Conservation (phyloP, 2,113 vertebrate species). For the Podarcis cretensis region DNA sequence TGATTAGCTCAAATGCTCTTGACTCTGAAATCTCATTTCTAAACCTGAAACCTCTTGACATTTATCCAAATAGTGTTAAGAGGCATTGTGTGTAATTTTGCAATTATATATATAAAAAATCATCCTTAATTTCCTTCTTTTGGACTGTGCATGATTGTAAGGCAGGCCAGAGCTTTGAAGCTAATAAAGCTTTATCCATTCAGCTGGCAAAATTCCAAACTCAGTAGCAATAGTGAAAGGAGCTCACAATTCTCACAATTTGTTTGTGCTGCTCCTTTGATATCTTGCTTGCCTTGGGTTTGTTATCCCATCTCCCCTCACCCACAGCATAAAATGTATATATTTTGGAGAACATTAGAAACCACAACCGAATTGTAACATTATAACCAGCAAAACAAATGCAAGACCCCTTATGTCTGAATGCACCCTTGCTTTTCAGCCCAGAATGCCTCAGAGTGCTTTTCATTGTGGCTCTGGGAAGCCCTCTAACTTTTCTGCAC, state of each 20-base stretch:
- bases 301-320: constrained; percentile 6
- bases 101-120: constrained; percentile 14
- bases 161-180: background rate
- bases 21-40: constrained; percentile 35
- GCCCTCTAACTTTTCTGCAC: too few species aligned
- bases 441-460: too few species aligned
- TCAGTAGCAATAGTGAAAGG: constrained; percentile 3
- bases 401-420: too few species aligned
- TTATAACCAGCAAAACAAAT: too few species aligned
- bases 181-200: constrained; percentile 29
- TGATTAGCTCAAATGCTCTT: constrained; percentile 37
- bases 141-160: background rate
- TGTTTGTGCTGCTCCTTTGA: background rate
- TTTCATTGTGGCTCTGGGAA: too few species aligned
- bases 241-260: background rate
- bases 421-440: too few species aligned
- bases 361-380: background rate
- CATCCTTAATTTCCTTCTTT: constrained; percentile 32
- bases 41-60: constrained; percentile 38
- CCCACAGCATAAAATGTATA: constrained; percentile 31
- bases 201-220: constrained; percentile 9
- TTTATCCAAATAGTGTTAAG: constrained; percentile 49
- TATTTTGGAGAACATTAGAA: constrained; percentile 25
- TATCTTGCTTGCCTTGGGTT: background rate
- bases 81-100: constrained; percentile 38